A percentile compares a stretch with the other conserved stretches of the same genome.
phyloP scores from a whole-genome alignment of 2,113 vertebrate genomes.

The Psammodynastes pulverulentus region DNA sequence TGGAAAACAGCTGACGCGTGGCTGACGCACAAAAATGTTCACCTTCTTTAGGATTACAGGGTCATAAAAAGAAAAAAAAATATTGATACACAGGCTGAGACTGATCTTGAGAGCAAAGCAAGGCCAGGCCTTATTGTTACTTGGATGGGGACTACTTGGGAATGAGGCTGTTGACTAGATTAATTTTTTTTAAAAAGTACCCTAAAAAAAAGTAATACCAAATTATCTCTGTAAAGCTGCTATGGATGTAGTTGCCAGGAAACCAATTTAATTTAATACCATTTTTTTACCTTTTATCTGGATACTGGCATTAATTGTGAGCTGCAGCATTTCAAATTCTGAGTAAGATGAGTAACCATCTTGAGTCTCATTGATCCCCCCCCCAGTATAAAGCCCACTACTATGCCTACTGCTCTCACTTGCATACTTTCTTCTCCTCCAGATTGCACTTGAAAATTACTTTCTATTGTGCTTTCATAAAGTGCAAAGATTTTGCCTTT shows the following conservation, averaged over 20 bases:
- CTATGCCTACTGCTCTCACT: neutral
- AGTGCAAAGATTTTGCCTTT: neutral
- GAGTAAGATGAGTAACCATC: neutral
- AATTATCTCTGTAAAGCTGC: neutral
- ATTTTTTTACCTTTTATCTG: neutral
- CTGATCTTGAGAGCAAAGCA: neutral
- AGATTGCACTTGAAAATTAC: constrained; percentile 24
- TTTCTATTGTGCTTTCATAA: neutral
- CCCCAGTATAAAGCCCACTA: constrained; percentile 11
- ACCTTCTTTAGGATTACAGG: neutral
- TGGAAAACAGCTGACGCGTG: too few relatives aligned
- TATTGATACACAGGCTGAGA: neutral
- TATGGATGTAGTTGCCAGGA: constrained; percentile 22
- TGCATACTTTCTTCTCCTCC: neutral
- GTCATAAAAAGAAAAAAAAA: neutral
- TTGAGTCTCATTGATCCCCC: neutral
- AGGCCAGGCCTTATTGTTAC: neutral
- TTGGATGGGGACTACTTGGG: neutral
- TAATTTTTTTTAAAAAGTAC: neutral
- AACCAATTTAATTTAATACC: neutral
- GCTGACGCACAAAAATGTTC: too few relatives aligned
- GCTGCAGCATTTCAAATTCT: neutral
- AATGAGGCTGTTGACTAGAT: neutral
- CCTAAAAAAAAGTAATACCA: neutral
- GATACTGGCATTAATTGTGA: neutral